These are phyloP conservation scores for Crocuta crocuta DNA, from an alignment of 2,113 vertebrate species.

Conservation along the genomic window DNA sequence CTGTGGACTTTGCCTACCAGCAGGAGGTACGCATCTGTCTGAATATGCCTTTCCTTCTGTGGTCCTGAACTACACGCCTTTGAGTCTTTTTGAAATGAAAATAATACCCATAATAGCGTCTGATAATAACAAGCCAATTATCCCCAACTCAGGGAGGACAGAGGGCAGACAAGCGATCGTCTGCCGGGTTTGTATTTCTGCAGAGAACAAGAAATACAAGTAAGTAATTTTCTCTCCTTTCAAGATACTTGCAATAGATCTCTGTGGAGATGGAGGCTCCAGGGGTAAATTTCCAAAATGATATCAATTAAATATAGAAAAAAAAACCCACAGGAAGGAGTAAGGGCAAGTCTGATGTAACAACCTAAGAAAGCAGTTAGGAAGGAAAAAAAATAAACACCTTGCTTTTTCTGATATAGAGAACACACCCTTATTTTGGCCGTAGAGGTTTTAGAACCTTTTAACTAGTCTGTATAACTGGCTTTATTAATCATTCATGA, in stretches of 20 bases:
- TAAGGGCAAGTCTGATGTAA: constrained; percentile 19
- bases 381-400: background rate
- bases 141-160: constrained; percentile 60
- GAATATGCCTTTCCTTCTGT: constrained; percentile 46
- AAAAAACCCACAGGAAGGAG: background rate
- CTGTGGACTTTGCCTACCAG: constrained; percentile 54
- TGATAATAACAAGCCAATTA: constrained; percentile 81
- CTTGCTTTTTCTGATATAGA: background rate
- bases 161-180: constrained; percentile 69
- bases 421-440: background rate
- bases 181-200: constrained; percentile 44
- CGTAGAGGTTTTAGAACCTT: background rate
- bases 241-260: constrained; percentile 65
- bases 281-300: constrained; percentile 66
- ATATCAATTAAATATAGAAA: constrained; percentile 51
- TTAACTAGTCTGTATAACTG: background rate
- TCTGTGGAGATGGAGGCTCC: constrained; percentile 57
- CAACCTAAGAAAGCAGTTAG: background rate
- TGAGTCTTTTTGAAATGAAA: constrained; percentile 75
- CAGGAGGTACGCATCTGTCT: constrained; percentile 52
- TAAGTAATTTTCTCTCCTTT: constrained; percentile 75
- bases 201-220: constrained; percentile 66
- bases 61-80: constrained; percentile 14
- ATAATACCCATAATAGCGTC: constrained; percentile 74
- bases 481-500: background rate